Evolutionary conservation across 2,113 vertebrate genomes (phyloP), one percentile per base, ranked within the genome.

Genomic region (Ceyx margarethae): DNA sequence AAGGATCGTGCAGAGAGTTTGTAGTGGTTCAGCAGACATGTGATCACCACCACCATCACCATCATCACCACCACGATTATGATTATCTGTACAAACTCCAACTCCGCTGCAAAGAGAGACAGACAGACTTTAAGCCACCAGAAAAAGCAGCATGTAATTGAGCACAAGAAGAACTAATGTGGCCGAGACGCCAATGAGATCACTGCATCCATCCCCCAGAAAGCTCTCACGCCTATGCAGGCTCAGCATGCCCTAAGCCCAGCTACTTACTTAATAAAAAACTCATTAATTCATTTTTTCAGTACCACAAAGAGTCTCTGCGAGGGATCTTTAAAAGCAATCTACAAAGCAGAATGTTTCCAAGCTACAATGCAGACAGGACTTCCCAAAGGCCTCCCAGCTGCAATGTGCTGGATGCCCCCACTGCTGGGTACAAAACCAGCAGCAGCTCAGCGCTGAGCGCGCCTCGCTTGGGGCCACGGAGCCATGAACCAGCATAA

Each of bases 31-130:
- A 99, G 97, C 97, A 99, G 97, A 51, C 99, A 99, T 3, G 99
- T 99, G 97, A 99, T 99, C 96, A 99, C 98, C 85, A 99, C 98
- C 95, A 99, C 99, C 98, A 99, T 99, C 91, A 99, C 99, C 98
- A 99, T 99, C 98, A 99, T 99, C 90, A 99, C 99, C 97, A 99
- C 98, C 91, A 99, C 98, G 78, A 99, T 99, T 96, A 99, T 97
- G 96, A 99, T 97, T 97, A 99, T 99, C 98, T 99, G 99, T 90
- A 99, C 98, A 71, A 99, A 99, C 98, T 99, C 99, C 98, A 99
- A 97, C 97, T 99, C 98, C 96, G 99, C 99, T 99, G 91, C 85
- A 97, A 50, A 90, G 77, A 95, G 60, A 97, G 69, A 96, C 54
- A 88, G 74, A 90, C 33, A 67, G 11, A 42, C 19, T 25, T 29